Percentiles rank a stretch among this genome's conserved stretches.
Conservation (phyloP, 2,113 vertebrate genomes). For the Barnardius zonarius region DNA sequence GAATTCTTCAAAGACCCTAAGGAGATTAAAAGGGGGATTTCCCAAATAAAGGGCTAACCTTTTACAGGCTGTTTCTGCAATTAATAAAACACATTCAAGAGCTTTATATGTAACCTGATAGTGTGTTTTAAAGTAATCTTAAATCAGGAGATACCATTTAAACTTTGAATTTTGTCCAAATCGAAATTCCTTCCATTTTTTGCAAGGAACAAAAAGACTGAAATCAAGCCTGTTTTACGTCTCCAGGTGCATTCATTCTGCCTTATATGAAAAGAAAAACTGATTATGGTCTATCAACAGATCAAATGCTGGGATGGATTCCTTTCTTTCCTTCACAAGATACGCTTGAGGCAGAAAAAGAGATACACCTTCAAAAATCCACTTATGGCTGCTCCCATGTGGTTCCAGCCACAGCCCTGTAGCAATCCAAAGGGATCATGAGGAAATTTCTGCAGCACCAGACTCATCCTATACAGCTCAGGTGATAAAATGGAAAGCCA, state of each 20-base stretch:
- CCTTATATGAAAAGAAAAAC: neutral
- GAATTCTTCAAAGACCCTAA: neutral
- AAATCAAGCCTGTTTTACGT: neutral
- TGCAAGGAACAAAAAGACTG: neutral
- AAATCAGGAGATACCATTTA: neutral
- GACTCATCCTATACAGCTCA: neutral
- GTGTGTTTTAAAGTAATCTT: neutral
- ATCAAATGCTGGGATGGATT: neutral
- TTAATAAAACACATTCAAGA: neutral
- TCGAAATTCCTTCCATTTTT: neutral
- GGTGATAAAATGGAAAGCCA: neutral
- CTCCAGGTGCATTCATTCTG: neutral
- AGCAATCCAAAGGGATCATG: accelerated
- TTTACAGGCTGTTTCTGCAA: neutral
- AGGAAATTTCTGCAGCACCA: neutral
- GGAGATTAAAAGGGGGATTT: neutral
- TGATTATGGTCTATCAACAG: neutral
- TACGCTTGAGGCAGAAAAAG: neutral
- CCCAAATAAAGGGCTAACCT: neutral
- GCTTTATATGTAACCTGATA: neutral
- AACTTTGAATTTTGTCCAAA: neutral
- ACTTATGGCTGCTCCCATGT: neutral
- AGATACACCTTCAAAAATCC: neutral
- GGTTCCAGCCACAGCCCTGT: neutral
- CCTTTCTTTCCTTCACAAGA: neutral